Percentiles rank a stretch among this genome's conserved stretches.
These are phyloP conservation scores for Lepus americanus DNA, from an alignment of 2,113 vertebrate species.

Conservation along the genomic window DNA sequence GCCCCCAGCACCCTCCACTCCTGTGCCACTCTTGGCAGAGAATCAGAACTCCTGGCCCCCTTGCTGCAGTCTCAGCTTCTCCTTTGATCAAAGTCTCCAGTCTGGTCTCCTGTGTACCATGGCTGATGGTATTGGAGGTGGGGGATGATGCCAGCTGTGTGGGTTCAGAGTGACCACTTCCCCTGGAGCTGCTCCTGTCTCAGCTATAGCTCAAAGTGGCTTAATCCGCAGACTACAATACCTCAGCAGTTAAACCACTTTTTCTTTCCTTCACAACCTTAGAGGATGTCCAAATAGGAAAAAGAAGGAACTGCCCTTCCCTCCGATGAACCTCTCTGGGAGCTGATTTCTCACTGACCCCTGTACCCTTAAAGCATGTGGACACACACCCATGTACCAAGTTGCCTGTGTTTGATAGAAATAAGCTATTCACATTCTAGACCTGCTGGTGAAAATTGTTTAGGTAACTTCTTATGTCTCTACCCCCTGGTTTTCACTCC, in stretches of 20 bases:
- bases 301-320: background rate
- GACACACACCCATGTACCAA: background rate
- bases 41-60: background rate
- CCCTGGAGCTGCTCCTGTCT: background rate
- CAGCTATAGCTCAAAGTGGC: background rate
- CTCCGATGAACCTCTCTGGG: no score
- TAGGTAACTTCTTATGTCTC: background rate
- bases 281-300: background rate
- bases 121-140: no score
- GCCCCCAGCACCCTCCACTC: background rate
- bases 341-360: background rate
- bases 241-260: background rate
- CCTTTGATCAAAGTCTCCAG: background rate
- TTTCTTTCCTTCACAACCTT: background rate
- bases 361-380: background rate
- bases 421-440: background rate
- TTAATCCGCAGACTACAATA: background rate
- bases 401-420: background rate
- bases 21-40: background rate
- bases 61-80: background rate
- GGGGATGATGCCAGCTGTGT: background rate
- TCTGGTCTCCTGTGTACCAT: background rate
- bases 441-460: background rate
- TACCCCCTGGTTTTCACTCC: background rate
- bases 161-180: background rate